Conservation (phyloP, 2,797 vertebrate species). For the Halcyon chelicuti region DNA sequence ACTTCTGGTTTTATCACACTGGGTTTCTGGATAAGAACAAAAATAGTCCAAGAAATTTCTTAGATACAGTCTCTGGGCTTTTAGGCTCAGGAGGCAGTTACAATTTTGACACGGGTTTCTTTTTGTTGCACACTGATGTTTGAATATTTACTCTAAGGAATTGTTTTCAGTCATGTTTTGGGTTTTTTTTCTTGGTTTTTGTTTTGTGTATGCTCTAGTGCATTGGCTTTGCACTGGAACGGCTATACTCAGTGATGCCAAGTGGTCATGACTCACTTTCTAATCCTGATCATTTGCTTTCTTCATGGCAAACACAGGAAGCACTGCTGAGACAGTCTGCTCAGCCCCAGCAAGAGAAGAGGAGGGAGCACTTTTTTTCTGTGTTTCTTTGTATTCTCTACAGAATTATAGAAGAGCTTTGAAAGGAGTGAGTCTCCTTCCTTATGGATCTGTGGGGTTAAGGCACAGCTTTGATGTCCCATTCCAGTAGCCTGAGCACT, state of each 20-base stretch:
- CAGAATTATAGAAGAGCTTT: not conserved
- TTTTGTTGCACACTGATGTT: not conserved
- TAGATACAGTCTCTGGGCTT: not conserved
- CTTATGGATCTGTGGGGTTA: not conserved
- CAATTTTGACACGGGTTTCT: not conserved
- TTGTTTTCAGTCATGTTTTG: not conserved
- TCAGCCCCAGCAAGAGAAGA: slow-evolving; percentile 23
- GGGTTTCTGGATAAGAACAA: not conserved
- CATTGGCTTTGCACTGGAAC: not conserved
- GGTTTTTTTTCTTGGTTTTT: not conserved
- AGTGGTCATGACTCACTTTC: slow-evolving; percentile 39
- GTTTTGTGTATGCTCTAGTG: not conserved
- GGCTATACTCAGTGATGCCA: not conserved
- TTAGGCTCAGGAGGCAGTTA: not conserved
- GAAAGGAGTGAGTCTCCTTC: not conserved
- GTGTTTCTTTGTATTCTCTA: not conserved
- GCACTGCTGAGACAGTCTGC: slow-evolving; percentile 66
- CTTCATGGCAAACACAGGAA: slow-evolving; percentile 6
- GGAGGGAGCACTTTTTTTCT: not conserved
- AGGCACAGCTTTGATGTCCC: not conserved
- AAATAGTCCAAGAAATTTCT: not conserved
- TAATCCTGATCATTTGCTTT: slow-evolving; percentile 13
- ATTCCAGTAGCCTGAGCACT: not conserved
- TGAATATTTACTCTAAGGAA: not conserved
- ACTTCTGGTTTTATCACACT: not conserved